Conservation (phyloP, 2,797 vertebrate species). For the Harpagifer antarcticus region DNA sequence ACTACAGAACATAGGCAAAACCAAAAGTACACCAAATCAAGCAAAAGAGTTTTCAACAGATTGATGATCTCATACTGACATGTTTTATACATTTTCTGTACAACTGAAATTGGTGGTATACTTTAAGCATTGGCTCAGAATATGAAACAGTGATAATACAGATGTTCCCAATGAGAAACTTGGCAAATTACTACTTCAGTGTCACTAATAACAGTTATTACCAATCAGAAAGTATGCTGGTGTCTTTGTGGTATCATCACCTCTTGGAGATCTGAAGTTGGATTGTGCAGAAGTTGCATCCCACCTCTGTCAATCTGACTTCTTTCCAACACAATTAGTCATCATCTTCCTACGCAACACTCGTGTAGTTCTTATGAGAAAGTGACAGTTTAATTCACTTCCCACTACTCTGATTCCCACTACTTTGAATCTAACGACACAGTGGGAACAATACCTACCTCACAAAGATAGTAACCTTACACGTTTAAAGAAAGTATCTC, state of each 20-base stretch:
- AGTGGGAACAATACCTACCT: background rate
- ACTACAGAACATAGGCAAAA: background rate
- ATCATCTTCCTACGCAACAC: conserved; percentile 39
- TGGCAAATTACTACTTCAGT: conserved; percentile 55
- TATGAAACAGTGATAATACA: conserved; percentile 49
- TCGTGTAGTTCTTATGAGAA: conserved; percentile 29
- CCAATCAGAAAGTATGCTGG: conserved; percentile 63
- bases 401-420: conserved; percentile 34
- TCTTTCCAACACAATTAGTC: conserved; percentile 47
- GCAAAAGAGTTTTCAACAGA: background rate
- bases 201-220: conserved; percentile 74
- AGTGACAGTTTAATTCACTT: conserved; percentile 63
- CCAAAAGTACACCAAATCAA: background rate
- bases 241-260: conserved; percentile 60
- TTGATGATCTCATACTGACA: conserved; percentile 20
- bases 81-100: conserved; percentile 24
- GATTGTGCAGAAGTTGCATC: conserved; percentile 52
- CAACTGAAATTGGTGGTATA: conserved; percentile 19
- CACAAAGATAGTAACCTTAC: background rate
- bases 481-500: background rate
- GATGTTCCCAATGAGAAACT: conserved; percentile 54
- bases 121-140: conserved; percentile 45
- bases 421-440: background rate
- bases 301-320: conserved; percentile 49
- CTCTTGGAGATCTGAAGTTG: conserved; percentile 45